Percentiles rank a stretch among this genome's conserved stretches.
Evolutionary conservation across 2,113 vertebrate genomes (phyloP).

Genomic region (Lampris megalopsis): DNA sequence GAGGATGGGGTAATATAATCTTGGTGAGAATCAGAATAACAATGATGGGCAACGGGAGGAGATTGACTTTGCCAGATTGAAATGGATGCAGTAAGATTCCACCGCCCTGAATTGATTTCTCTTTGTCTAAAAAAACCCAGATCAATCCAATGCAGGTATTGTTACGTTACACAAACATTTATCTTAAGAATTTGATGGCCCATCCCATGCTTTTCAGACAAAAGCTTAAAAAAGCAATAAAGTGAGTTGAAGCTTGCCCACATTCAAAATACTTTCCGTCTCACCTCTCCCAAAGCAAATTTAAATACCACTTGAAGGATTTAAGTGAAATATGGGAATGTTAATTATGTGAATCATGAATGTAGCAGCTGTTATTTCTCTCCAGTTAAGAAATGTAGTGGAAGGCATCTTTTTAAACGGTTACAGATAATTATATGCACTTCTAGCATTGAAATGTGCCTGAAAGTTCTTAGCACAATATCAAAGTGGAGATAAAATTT

Average conservation of each 20-base stretch:
- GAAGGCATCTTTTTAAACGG: not conserved
- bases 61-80: not conserved
- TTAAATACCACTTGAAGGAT: not conserved
- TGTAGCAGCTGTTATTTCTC: not conserved
- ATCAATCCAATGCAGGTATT: not conserved
- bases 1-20: too few relatives aligned
- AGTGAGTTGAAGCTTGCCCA: slow-evolving; percentile 6
- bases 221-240: slow-evolving; percentile 10
- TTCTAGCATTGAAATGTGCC: not conserved
- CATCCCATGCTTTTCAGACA: not conserved
- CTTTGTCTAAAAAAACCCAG: not conserved
- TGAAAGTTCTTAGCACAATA: slow-evolving; percentile 1
- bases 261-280: not conserved
- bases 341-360: not conserved
- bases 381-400: not conserved
- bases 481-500: slow-evolving; percentile 12
- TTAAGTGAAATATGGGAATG: too few relatives aligned
- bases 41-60: not conserved
- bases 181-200: not conserved
- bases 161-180: not conserved
- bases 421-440: slow-evolving; percentile 2
- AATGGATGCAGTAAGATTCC: slow-evolving; percentile 7
- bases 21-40: too few relatives aligned
- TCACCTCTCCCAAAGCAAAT: not conserved
- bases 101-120: not conserved